These are phyloP conservation scores for Drosophila mulleri DNA, from an alignment of 2,888 invertebrate species.

Conservation along the genomic window DNA sequence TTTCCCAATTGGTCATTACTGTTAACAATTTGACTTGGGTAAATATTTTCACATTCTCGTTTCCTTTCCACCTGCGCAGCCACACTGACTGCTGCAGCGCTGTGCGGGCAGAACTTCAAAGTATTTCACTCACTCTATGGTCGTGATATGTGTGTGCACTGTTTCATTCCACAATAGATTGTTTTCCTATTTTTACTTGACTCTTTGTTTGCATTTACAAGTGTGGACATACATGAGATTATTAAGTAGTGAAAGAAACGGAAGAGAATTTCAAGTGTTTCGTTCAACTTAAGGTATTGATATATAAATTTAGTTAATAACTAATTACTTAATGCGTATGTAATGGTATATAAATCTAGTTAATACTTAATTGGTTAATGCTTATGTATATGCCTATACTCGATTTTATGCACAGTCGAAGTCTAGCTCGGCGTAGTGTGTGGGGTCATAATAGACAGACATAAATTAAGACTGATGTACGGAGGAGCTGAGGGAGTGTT, in stretches of 20 bases:
- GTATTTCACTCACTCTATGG: conserved; percentile 9
- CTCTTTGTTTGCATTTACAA: conserved; percentile 17
- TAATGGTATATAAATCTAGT: neutral
- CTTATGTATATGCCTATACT: no score
- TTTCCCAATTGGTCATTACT: conserved; percentile 65
- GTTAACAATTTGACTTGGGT: conserved; percentile 66
- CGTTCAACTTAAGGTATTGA: neutral
- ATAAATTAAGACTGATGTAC: neutral
- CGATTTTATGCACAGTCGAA: no score
- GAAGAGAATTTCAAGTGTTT: neutral
- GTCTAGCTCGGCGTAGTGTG: no score
- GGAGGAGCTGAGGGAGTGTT: neutral
- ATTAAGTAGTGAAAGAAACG: neutral
- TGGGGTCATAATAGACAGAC: no score
- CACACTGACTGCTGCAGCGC: neutral
- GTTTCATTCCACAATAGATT: neutral
- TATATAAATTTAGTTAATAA: neutral
- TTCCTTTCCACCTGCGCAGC: conserved; percentile 48
- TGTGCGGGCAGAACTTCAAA: conserved; percentile 36
- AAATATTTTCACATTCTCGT: conserved; percentile 66
- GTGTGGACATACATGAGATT: no score
- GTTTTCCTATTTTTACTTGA: conserved; percentile 18
- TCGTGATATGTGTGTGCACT: neutral
- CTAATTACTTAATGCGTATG: neutral
- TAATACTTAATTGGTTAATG: neutral